phyloP scores from a whole-genome alignment of 2,113 vertebrate genomes.

The Eubucco bourcierii region DNA sequence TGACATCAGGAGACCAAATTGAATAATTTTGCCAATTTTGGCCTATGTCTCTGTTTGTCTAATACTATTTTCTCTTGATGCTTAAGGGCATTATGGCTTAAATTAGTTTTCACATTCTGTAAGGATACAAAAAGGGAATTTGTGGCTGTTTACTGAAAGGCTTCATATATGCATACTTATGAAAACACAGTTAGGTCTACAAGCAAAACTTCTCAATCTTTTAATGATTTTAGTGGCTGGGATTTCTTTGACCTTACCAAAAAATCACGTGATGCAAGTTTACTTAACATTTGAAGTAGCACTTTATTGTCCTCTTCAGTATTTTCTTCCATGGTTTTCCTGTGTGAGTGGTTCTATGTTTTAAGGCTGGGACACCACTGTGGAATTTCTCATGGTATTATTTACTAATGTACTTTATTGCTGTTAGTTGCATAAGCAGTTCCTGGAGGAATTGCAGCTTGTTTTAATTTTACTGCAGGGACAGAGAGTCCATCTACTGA shows the following conservation, averaged over 20 bases:
- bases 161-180: not conserved
- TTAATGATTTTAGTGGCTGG: not conserved
- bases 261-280: not conserved
- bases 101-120: conserved; percentile 59
- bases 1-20: conserved; percentile 61
- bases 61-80: conserved; percentile 69
- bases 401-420: conserved; percentile 51
- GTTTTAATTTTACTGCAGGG: conserved; percentile 65
- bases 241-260: not conserved
- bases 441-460: conserved; percentile 71
- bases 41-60: conserved; percentile 70
- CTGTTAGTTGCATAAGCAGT: conserved; percentile 78
- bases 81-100: conserved; percentile 65
- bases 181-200: accelerated
- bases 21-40: conserved; percentile 86
- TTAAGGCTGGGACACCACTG: not conserved
- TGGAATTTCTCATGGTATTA: not conserved
- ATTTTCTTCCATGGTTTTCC: not conserved
- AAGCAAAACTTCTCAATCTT: not conserved
- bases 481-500: conserved; percentile 6
- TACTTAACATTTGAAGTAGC: not conserved
- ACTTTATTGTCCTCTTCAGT: not conserved
- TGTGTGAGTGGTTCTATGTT: not conserved
- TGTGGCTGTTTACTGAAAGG: not conserved
- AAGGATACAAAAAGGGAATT: conserved; percentile 2